A percentile compares a stretch with the other conserved stretches of the same genome.
phyloP scores from a whole-genome alignment of 2,113 vertebrate genomes.

The Cyanoderma ruficeps region DNA sequence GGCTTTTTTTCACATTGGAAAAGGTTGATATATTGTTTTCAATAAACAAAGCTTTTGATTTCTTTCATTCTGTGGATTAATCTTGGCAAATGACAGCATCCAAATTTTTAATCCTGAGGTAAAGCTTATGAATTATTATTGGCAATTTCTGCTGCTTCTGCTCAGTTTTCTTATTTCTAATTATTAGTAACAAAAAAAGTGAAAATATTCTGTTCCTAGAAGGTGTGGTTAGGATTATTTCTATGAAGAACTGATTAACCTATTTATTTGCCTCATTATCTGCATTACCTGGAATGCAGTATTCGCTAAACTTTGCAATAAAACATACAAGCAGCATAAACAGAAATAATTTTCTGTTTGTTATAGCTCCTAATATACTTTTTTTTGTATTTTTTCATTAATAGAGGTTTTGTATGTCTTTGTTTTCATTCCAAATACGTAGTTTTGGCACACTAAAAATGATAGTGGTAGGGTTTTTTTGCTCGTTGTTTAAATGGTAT shows the following conservation, averaged over 20 bases:
- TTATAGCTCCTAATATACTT: not conserved
- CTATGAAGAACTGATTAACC: not conserved
- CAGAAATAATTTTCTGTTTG: not conserved
- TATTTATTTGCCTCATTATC: not conserved
- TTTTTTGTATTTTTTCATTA: not conserved
- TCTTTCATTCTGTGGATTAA: not conserved
- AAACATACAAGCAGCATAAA: rapidly evolving
- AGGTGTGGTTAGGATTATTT: not conserved
- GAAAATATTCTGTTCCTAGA: not conserved
- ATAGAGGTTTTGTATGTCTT: rapidly evolving
- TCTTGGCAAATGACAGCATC: not conserved
- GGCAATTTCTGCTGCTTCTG: not conserved
- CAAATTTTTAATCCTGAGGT: not conserved
- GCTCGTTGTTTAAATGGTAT: not conserved
- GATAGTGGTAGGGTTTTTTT: not conserved
- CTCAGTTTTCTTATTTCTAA: not conserved
- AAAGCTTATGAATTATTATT: not conserved
- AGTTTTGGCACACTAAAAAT: not conserved
- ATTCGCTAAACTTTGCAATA: not conserved
- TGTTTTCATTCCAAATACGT: not conserved
- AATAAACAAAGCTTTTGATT: not conserved
- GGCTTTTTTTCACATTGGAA: not conserved
- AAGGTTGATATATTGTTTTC: not conserved
- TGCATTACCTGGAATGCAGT: not conserved
- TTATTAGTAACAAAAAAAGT: not conserved